These are phyloP conservation scores for Scaptodrosophila lebanonensis DNA, from an alignment of 1,140 invertebrate genomes.

Conservation along the genomic window DNA sequence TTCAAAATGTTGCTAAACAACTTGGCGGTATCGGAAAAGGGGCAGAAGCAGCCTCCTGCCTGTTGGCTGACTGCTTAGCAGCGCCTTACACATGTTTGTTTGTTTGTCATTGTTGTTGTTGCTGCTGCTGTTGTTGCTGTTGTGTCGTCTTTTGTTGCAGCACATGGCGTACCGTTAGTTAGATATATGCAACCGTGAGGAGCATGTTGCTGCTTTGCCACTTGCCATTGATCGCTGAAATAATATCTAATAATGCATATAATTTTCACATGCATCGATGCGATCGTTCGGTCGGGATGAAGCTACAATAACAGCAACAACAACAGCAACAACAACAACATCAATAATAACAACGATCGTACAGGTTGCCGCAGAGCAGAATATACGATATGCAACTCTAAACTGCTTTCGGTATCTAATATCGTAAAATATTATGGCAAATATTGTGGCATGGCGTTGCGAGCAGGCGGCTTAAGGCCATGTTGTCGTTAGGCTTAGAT, in stretches of 20 bases:
- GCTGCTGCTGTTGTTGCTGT: conserved; percentile 2
- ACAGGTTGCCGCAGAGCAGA: too few relatives aligned
- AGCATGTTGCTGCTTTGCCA: conserved; percentile 4
- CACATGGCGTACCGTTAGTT: conserved; percentile 37
- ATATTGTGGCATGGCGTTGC: too few relatives aligned
- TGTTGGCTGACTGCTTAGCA: conserved; percentile 64
- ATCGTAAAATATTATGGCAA: too few relatives aligned
- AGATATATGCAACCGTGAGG: conserved; percentile 9
- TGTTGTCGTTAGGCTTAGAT: too few relatives aligned
- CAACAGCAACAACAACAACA: conserved; percentile 29
- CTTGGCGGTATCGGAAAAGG: too few relatives aligned
- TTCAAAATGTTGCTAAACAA: conserved; percentile 70
- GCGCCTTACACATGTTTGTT: conserved; percentile 68
- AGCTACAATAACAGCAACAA: conserved; percentile 19
- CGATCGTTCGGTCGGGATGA: too few relatives aligned
- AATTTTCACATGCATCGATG: conserved; percentile 64
- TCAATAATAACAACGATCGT: neutral
- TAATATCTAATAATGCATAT: conserved; percentile 74
- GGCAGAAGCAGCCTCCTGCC: conserved; percentile 11
- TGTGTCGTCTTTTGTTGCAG: conserved; percentile 30
- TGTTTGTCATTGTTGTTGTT: conserved; percentile 42
- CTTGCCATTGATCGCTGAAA: conserved; percentile 34
- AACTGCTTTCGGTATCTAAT: too few relatives aligned
- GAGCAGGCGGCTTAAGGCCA: too few relatives aligned
- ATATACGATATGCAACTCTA: too few relatives aligned